Evolutionary conservation across 2,888 invertebrate species (phyloP).

Genomic region (Hydrotaea diabolus): DNA sequence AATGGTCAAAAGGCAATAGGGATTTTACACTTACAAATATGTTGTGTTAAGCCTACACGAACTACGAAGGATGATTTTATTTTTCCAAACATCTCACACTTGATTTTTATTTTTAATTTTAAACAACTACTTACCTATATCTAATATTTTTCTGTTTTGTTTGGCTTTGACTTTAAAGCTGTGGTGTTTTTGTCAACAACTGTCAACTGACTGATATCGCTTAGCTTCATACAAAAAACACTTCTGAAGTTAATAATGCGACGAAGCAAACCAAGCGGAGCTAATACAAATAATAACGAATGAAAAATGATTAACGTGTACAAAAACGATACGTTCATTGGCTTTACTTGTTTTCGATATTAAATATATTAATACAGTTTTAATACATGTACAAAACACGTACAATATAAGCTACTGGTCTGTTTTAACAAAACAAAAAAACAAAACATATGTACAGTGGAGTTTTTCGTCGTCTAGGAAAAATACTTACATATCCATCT

Average conservation of each 20-base stretch:
- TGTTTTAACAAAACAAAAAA: constrained; percentile 8
- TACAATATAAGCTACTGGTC: background rate
- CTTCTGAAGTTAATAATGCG: constrained; percentile 46
- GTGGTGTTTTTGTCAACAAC: constrained; percentile 47
- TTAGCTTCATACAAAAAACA: constrained; percentile 37
- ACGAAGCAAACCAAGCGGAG: constrained; percentile 40
- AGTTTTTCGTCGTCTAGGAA: too few species aligned
- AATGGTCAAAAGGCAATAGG: too few species aligned
- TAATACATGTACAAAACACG: constrained; percentile 17
- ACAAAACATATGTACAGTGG: too few species aligned
- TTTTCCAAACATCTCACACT: too few species aligned
- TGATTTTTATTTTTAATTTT: too few species aligned
- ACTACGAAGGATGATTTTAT: too few species aligned
- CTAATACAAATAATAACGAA: constrained; percentile 20
- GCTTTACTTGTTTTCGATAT: constrained; percentile 25
- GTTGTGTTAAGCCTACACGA: too few species aligned
- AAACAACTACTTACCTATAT: background rate
- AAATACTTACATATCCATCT: constrained; percentile 20
- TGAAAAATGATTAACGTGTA: constrained; percentile 55
- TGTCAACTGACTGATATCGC: constrained; percentile 41
- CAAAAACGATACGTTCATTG: constrained; percentile 50
- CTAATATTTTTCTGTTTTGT: background rate
- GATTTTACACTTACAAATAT: too few species aligned
- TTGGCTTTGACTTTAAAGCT: constrained; percentile 33
- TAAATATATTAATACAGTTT: background rate